These are phyloP conservation scores for Poecilia gillii DNA, from an alignment of 2,797 vertebrate species.

Conservation along the genomic window DNA sequence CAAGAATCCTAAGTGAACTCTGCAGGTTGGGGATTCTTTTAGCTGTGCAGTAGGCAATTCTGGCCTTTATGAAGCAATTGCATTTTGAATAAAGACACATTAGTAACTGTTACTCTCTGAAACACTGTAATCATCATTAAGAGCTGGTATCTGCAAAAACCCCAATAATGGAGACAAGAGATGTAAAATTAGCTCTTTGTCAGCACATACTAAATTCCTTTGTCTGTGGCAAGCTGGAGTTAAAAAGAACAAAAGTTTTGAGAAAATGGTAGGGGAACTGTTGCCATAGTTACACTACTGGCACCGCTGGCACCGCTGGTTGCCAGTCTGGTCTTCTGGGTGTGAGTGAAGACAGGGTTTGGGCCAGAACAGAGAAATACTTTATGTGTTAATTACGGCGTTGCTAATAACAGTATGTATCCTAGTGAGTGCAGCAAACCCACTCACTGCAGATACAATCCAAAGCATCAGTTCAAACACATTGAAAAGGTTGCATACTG, in stretches of 20 bases:
- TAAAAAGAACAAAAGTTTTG: conserved; percentile 67
- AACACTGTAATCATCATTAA: conserved; percentile 23
- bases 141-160: conserved; percentile 28
- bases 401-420: conserved; percentile 67
- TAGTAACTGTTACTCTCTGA: background rate
- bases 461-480: background rate
- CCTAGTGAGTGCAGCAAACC: conserved; percentile 40
- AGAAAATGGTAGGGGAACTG: conserved; percentile 72
- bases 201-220: conserved; percentile 35
- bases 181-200: conserved; percentile 52
- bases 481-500: background rate
- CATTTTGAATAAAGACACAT: background rate
- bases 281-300: conserved; percentile 76
- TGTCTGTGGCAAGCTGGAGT: conserved; percentile 43
- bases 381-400: conserved; percentile 70
- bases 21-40: background rate
- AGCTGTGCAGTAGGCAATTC: background rate
- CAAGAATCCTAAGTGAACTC: background rate
- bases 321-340: conserved; percentile 53
- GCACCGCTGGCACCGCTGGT: conserved; percentile 30
- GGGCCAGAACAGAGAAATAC: conserved; percentile 30
- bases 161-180: conserved; percentile 22
- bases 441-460: conserved; percentile 18
- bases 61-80: background rate
- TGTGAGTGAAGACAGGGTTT: conserved; percentile 29